Base-by-base conservation (phyloP, 2,888 invertebrate genomes). In the Acronicta alni region DNA sequence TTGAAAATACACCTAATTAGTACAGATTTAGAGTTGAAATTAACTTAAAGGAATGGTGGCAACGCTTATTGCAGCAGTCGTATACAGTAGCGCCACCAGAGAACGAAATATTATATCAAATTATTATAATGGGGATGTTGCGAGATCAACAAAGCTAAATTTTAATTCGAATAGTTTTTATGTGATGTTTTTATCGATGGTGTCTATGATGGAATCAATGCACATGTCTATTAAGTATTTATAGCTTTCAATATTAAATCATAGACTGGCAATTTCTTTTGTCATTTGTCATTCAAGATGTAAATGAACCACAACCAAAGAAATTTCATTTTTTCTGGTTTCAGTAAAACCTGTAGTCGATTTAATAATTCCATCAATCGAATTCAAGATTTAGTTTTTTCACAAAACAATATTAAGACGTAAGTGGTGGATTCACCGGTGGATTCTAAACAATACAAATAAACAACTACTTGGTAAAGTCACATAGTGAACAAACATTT, bases 111-210 rank as follows among this genome's bases (percentile, higher is more conserved):
- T 15, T 12, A 64, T 46, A 23, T 52, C 18, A 58, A 64, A 65
- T 49, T 52, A 57, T 43, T 56, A 35, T 35, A 35, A n/a, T 56
- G 51, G 59, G 43, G 61, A 43, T 39, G 26, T 63, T 44, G 63
- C 56, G 79, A 78, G 79, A 78, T 77, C 79, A 73, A 58, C 55
- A 45, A 55, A 77, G 66, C 56, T 38, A 56, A 52, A 61, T 67
- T 53, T 69, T 63, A 47, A 44, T 39, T 57, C 53, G 37, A 46
- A 35, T 17, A 52, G n/a, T 10, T 8, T 12, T 30, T 18, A 38
- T 14, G 20, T 42, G 39, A 18, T 12, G 35, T 47, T 51, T 30
- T 30, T 30, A 12, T 30, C 26, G 14, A 32, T 20, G 30, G 26
- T 41, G 16, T 43, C 10, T 14, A 45, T 45, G 8, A 57, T 8